These are phyloP conservation scores for Sarcophaga peregrina DNA, from an alignment of 1,140 invertebrate species.

Conservation along the genomic window DNA sequence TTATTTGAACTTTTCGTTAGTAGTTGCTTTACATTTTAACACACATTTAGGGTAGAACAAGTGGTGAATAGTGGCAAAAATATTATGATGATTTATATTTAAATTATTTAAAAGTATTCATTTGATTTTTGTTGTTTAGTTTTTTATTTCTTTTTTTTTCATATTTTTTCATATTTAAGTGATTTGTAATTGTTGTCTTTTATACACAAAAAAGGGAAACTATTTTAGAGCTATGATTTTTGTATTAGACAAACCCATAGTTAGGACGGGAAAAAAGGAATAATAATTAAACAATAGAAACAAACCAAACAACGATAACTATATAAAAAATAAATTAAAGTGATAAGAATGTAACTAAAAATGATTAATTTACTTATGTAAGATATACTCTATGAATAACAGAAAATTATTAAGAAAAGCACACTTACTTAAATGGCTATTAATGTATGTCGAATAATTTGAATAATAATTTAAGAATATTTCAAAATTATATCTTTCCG, in stretches of 20 bases:
- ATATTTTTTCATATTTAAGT: conserved; percentile 20
- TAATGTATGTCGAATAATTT: too few species aligned
- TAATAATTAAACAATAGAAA: too few species aligned
- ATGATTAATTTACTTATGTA: too few species aligned
- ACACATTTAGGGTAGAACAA: conserved; percentile 50
- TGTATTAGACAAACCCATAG: background rate
- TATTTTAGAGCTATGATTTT: conserved; percentile 5
- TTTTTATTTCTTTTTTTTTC: conserved; percentile 13
- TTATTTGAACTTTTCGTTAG: conserved; percentile 51
- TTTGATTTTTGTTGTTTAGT: conserved; percentile 3
- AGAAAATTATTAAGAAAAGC: too few species aligned
- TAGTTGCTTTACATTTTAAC: conserved; percentile 47
- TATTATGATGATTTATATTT: conserved; percentile 48
- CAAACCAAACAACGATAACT: too few species aligned
- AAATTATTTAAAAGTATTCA: conserved; percentile 18
- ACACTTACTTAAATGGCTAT: too few species aligned
- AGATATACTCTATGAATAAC: too few species aligned
- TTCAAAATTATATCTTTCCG: too few species aligned
- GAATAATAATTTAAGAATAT: too few species aligned
- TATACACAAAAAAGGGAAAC: conserved; percentile 5
- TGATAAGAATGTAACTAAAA: background rate
- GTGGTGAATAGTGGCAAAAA: conserved; percentile 55
- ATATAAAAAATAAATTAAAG: background rate
- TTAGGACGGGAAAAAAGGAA: too few species aligned
- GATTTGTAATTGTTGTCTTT: conserved; percentile 20